These are phyloP conservation scores for Plutomurus gul DNA, from an alignment of 1,140 invertebrate genomes.

Conservation along the genomic window DNA sequence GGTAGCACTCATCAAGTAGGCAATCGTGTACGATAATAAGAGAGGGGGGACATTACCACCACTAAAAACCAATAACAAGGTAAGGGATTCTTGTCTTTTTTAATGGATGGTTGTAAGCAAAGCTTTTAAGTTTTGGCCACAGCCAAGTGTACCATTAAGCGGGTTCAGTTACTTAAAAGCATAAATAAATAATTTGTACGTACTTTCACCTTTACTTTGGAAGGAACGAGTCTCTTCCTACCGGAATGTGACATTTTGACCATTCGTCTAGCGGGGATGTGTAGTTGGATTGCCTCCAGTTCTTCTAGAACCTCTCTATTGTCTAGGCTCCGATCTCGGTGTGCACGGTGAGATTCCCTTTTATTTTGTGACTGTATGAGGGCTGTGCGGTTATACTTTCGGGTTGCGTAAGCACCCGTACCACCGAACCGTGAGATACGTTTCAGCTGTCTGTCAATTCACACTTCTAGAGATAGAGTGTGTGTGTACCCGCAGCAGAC, in stretches of 20 bases:
- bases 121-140: background rate
- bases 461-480: too few species aligned
- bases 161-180: background rate
- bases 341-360: background rate
- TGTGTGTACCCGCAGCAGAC: too few species aligned
- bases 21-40: too few species aligned
- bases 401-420: background rate
- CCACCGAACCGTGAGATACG: conserved; percentile 25
- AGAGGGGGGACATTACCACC: too few species aligned
- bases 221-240: conserved; percentile 50
- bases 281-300: conserved; percentile 30
- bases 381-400: background rate
- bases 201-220: conserved; percentile 53
- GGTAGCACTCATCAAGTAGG: too few species aligned
- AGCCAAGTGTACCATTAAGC: background rate
- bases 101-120: background rate
- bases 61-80: too few species aligned
- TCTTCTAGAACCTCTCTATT: background rate
- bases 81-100: too few species aligned
- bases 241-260: conserved; percentile 53
- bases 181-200: conserved; percentile 16
- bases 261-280: conserved; percentile 42
- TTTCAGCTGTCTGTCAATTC: conserved; percentile 24
- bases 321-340: background rate
- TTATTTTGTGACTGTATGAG: background rate